phyloP scores from a whole-genome alignment of 2,888 invertebrate species.

The Hirtodrosophila cameraria region DNA sequence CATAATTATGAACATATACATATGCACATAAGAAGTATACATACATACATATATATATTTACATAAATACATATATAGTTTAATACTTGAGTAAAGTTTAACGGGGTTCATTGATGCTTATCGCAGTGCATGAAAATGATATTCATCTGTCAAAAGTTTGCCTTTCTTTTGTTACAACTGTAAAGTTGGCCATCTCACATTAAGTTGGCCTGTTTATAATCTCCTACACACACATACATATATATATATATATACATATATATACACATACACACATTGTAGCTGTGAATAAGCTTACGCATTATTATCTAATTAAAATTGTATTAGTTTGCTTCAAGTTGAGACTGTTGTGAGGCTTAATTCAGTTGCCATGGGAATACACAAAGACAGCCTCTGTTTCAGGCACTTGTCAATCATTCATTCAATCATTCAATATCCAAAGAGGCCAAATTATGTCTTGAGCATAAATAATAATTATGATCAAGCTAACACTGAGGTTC shows the following conservation, averaged over 20 bases:
- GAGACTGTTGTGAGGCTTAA: constrained; percentile 3
- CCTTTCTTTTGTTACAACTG: background rate
- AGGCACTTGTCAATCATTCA: constrained; percentile 5
- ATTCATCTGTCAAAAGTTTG: background rate
- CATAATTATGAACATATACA: constrained; percentile 2
- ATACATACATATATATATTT: background rate
- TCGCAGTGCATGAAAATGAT: constrained; percentile 6
- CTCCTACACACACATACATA: background rate
- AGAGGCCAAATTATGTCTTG: background rate
- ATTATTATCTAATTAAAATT: constrained; percentile 36
- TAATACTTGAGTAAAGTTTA: constrained; percentile 1
- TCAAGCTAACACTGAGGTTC: constrained; percentile 1
- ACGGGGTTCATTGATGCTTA: background rate
- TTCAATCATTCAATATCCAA: background rate
- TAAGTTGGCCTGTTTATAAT: background rate
- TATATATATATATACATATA: background rate
- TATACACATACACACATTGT: background rate
- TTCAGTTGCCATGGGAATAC: background rate
- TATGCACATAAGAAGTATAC: background rate
- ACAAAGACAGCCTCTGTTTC: background rate
- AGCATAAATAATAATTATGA: background rate
- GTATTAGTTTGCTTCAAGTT: constrained; percentile 24
- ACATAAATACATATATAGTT: background rate
- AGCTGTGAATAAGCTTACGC: constrained; percentile 2
- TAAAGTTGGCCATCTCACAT: background rate